These are phyloP conservation scores for Dendrolimus pini DNA, from an alignment of 2,888 invertebrate species.

Conservation along the genomic window DNA sequence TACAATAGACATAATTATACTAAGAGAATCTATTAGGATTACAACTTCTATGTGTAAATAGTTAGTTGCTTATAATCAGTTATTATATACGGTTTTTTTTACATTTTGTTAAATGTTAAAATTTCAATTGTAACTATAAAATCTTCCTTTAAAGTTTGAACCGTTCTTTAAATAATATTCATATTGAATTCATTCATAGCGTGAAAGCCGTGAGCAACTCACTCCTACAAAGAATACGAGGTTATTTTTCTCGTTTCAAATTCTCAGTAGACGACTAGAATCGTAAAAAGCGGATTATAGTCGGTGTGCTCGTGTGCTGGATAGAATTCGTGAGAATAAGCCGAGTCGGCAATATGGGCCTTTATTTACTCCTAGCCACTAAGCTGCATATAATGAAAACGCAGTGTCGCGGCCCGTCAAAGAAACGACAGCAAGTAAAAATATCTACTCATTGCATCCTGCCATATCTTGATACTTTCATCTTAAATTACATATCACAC, in stretches of 20 bases:
- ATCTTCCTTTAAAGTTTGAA: too few species aligned
- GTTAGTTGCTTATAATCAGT: too few species aligned
- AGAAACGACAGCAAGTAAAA: constrained; percentile 53
- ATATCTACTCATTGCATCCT: constrained; percentile 24
- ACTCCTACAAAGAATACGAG: constrained; percentile 56
- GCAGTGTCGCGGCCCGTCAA: constrained; percentile 70
- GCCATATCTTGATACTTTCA: constrained; percentile 36
- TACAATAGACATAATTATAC: too few species aligned
- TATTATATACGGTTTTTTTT: too few species aligned
- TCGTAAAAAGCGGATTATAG: constrained; percentile 76
- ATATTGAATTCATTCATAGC: constrained; percentile 46
- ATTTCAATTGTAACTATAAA: too few species aligned
- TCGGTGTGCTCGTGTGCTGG: constrained; percentile 51
- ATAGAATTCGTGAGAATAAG: constrained; percentile 67
- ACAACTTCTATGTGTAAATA: too few species aligned
- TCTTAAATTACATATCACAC: background rate
- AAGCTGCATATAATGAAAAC: constrained; percentile 78
- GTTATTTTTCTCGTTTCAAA: constrained; percentile 73
- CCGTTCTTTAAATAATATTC: background rate
- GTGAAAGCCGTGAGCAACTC: constrained; percentile 40
- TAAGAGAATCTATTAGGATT: too few species aligned
- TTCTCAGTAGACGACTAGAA: constrained; percentile 66
- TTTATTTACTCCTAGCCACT: constrained; percentile 70
- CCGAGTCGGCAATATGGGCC: constrained; percentile 67
- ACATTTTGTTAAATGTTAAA: too few species aligned